Conservation (phyloP, 1,140 invertebrate species). For the Brachionus rubens region DNA sequence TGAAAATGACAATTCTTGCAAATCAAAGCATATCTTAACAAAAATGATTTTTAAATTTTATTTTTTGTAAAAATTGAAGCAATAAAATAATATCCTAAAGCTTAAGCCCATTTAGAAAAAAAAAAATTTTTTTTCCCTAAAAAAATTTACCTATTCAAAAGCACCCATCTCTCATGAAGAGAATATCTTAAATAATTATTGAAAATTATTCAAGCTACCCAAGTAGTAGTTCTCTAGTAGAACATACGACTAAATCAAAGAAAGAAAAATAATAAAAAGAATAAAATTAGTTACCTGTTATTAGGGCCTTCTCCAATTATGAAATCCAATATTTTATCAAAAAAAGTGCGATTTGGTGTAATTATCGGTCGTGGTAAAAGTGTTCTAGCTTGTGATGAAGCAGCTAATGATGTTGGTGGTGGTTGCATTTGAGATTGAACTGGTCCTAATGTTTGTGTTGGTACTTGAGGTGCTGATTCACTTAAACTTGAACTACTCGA, state of each 20-base stretch:
- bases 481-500: background rate
- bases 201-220: too few relatives aligned
- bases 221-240: too few relatives aligned
- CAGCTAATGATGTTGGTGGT: constrained; percentile 38
- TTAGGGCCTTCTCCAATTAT: constrained; percentile 89
- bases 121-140: too few relatives aligned
- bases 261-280: background rate
- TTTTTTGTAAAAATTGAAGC: background rate
- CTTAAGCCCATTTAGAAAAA: too few relatives aligned
- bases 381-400: constrained; percentile 50
- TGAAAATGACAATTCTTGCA: constrained; percentile 83
- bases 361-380: constrained; percentile 63
- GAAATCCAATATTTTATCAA: constrained; percentile 88
- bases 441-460: background rate
- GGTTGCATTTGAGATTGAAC: background rate
- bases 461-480: background rate
- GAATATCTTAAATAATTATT: constrained; percentile 3
- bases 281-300: constrained; percentile 62
- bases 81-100: too few relatives aligned
- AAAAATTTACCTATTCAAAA: constrained; percentile 44
- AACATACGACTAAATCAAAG: too few relatives aligned
- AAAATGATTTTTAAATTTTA: background rate
- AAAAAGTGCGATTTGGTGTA: constrained; percentile 66
- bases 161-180: constrained; percentile 11
- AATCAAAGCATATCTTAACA: constrained; percentile 78